phyloP scores from a whole-genome alignment of 2,113 vertebrate genomes.

The Cyprinus carpio region DNA sequence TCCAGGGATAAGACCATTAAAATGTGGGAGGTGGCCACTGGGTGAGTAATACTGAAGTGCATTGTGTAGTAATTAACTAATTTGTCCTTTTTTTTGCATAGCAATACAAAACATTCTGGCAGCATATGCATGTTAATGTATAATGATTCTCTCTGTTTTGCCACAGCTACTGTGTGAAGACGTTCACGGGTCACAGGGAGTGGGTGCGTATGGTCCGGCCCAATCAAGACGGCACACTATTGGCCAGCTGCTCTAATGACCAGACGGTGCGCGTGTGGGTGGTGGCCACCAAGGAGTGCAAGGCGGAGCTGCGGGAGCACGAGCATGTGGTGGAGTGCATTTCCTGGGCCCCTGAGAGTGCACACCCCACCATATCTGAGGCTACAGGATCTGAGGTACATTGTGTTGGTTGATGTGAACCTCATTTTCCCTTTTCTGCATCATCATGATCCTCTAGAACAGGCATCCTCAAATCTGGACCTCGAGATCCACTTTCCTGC shows the following conservation, averaged over 20 bases:
- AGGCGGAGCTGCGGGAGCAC: constrained; percentile 97
- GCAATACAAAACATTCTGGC: not conserved
- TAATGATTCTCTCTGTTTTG: not conserved
- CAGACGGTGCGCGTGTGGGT: constrained; percentile 99
- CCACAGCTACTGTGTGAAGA: constrained; percentile 96
- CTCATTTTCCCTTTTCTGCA: not conserved
- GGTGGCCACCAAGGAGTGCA: constrained; percentile 96
- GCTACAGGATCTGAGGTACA: constrained; percentile 96
- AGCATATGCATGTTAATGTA: not conserved
- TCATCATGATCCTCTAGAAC: not conserved
- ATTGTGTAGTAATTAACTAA: not conserved
- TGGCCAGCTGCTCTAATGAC: constrained; percentile 99
- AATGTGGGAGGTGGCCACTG: constrained; percentile 99
- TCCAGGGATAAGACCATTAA: constrained; percentile 99
- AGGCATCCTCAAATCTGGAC: too few relatives aligned
- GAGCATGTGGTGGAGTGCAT: constrained; percentile 99
- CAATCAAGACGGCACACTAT: constrained; percentile 96
- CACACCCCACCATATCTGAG: constrained; percentile 91
- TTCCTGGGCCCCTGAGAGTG: constrained; percentile 97
- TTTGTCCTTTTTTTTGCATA: not conserved
- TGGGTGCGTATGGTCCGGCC: constrained; percentile 99
- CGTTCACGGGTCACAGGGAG: constrained; percentile 97
- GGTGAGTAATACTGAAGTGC: constrained; percentile 79
- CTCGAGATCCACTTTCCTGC: too few relatives aligned
- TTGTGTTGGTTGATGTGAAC: not conserved